phyloP scores from a whole-genome alignment of 2,888 invertebrate genomes.

The Hypercompe scribonia region DNA sequence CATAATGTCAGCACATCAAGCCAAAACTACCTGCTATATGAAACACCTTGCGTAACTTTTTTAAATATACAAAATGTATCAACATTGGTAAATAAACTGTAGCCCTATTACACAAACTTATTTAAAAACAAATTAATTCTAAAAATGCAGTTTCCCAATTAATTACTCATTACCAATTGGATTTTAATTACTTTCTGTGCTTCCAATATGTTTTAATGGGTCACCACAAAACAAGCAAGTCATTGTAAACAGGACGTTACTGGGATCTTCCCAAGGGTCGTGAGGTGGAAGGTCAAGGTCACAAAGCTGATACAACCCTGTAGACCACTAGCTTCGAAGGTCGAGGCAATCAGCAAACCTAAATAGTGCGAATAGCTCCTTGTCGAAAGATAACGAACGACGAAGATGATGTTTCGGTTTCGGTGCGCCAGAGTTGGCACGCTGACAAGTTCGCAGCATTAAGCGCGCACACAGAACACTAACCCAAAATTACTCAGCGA shows the following conservation, averaged over 20 bases:
- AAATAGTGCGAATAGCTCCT: conserved; percentile 20
- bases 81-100: background rate
- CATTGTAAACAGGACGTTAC: conserved; percentile 22
- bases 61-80: background rate
- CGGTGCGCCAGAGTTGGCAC: conserved; percentile 44
- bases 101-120: background rate
- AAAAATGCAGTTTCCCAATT: background rate
- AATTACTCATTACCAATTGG: conserved; percentile 31
- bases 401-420: background rate
- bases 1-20: background rate
- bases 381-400: conserved; percentile 19
- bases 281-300: conserved; percentile 1
- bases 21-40: background rate
- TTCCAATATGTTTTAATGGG: conserved; percentile 25
- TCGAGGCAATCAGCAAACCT: conserved; percentile 22
- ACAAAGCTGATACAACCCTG: conserved; percentile 1
- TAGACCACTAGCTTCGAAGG: conserved; percentile 3
- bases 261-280: background rate
- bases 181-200: conserved; percentile 33
- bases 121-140: conserved; percentile 11
- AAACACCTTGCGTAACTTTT: background rate
- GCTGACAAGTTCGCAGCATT: conserved; percentile 46
- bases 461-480: conserved; percentile 28
- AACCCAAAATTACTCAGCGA: conserved; percentile 67
- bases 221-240: conserved; percentile 42